phyloP scores from a whole-genome alignment of 37 sponge, comb jelly and placozoan genomes.

The Beroe ovata region DNA sequence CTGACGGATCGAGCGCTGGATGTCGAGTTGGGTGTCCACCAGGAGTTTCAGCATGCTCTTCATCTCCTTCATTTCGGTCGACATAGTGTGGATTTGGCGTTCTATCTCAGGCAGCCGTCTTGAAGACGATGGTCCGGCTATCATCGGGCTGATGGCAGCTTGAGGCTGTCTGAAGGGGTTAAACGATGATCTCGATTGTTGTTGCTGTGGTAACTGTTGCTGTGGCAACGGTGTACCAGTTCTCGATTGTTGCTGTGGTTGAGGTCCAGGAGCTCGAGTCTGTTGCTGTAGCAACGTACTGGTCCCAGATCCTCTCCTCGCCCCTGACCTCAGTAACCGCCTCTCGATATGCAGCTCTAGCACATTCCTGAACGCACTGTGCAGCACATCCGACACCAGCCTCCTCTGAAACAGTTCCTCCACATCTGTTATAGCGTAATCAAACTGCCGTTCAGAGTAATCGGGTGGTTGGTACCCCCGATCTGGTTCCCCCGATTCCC shows the following conservation, averaged over 20 bases:
- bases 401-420: conserved; percentile 75
- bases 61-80: conserved; percentile 75
- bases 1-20: conserved; percentile 85
- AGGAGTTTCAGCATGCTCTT: conserved; percentile 78
- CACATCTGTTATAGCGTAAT: conserved; percentile 75
- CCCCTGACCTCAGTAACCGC: conserved; percentile 32
- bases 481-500: not conserved
- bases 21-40: conserved; percentile 86
- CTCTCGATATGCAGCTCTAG: conserved; percentile 83
- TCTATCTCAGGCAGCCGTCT: conserved; percentile 44
- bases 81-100: conserved; percentile 73
- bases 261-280: not conserved
- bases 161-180: not conserved
- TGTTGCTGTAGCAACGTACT: not conserved
- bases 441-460: conserved; percentile 21
- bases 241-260: not conserved
- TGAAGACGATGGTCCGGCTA: conserved; percentile 25
- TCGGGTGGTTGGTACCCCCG: not conserved
- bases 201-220: not conserved
- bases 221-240: not conserved
- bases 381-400: conserved; percentile 79
- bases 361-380: conserved; percentile 81
- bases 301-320: not conserved
- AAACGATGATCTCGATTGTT: not conserved
- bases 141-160: not conserved